Percentiles rank a stretch among this genome's conserved stretches.
Evolutionary conservation across 92 coral and sea anemone genomes (phyloP).

Genomic region (Epizoanthus ramosus): DNA sequence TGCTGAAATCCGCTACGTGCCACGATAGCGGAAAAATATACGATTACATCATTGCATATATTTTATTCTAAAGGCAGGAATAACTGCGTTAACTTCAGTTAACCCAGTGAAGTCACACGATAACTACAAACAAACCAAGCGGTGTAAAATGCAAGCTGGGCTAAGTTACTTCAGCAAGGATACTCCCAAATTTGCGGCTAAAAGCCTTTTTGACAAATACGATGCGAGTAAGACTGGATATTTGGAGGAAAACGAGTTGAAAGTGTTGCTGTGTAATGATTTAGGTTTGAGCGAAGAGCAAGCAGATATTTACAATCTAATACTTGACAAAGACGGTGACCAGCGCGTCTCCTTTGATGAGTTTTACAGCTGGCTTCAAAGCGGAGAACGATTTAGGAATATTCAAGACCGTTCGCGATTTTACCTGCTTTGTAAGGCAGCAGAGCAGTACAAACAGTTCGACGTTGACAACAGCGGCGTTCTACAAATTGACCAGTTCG

Average conservation of each 20-base stretch:
- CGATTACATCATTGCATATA: no score
- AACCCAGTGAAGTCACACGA: no score
- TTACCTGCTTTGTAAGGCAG: constrained; percentile 57
- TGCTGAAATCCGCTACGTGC: no score
- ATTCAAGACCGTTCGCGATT: constrained; percentile 57
- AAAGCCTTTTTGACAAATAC: constrained; percentile 70
- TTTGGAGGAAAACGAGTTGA: constrained; percentile 64
- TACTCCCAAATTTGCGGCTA: constrained; percentile 57
- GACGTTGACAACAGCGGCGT: constrained; percentile 59
- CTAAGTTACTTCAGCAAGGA: constrained; percentile 57
- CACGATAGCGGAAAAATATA: no score
- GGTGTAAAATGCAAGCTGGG: constrained; percentile 71
- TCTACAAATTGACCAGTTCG: constrained; percentile 55
- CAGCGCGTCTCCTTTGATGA: constrained; percentile 76
- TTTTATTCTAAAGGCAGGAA: no score
- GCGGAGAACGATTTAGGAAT: constrained; percentile 70
- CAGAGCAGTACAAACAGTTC: constrained; percentile 62
- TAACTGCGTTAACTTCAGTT: no score
- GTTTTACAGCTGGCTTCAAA: constrained; percentile 72
- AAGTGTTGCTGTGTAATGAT: constrained; percentile 55
- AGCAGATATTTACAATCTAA: constrained; percentile 59
- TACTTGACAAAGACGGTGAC: constrained; percentile 73
- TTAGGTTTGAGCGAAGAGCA: constrained; percentile 63
- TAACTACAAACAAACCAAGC: background rate
- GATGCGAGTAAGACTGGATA: constrained; percentile 61